Conservation (phyloP, 1,140 invertebrate species). For the Gonatopus flavifemur region DNA sequence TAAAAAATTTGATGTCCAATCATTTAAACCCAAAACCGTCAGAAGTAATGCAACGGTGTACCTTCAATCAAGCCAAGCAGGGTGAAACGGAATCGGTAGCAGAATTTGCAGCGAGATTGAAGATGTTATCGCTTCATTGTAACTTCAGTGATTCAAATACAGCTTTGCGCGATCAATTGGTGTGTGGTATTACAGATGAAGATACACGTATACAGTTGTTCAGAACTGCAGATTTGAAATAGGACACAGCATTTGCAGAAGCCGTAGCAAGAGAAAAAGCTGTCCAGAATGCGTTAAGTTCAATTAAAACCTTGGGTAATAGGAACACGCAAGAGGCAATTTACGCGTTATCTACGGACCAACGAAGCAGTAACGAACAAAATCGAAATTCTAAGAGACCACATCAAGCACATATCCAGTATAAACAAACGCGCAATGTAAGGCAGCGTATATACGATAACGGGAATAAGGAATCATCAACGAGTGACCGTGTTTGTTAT, state of each 20-base stretch:
- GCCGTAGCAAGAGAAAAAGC: not conserved
- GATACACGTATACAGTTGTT: not conserved
- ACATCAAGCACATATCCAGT: no score
- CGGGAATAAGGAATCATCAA: no score
- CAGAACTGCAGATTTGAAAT: not conserved
- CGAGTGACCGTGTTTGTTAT: no score
- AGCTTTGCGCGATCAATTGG: conserved; percentile 7
- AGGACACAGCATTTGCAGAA: not conserved
- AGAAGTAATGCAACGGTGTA: conserved; percentile 10
- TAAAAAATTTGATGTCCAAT: not conserved
- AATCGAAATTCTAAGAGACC: no score
- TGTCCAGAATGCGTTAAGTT: not conserved
- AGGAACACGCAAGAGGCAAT: not conserved
- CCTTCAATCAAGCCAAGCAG: conserved; percentile 3
- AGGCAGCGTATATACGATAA: no score
- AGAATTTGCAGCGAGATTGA: conserved; percentile 4
- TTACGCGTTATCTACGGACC: no score
- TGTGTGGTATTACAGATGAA: not conserved
- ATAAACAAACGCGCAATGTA: no score
- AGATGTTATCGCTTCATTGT: conserved; percentile 4
- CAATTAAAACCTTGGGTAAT: not conserved
- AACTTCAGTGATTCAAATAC: conserved; percentile 1
- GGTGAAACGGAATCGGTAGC: not conserved
- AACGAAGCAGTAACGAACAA: no score
- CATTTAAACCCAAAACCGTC: conserved; percentile 8